Percentiles rank a stretch among this genome's conserved stretches.
These are phyloP conservation scores for Antedon mediterranea DNA, from an alignment of 53 echinoderm and acorn worm species.

Conservation along the genomic window DNA sequence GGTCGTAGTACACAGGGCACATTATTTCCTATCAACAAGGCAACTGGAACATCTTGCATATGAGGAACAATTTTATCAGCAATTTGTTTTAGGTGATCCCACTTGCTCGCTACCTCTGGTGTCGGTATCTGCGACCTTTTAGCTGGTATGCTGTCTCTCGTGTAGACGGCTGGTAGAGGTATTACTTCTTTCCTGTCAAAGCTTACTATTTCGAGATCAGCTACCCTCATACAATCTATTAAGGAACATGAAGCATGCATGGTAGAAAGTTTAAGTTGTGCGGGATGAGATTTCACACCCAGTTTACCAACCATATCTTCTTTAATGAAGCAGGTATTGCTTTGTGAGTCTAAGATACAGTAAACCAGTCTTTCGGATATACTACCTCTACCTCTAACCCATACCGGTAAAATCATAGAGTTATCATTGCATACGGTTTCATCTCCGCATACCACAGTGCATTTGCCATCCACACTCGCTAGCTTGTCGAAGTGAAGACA, in stretches of 20 bases:
- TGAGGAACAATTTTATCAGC: conserved; percentile 26
- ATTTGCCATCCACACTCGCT: background rate
- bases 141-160: conserved; percentile 19
- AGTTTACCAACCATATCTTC: conserved; percentile 5
- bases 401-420: conserved; percentile 28
- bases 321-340: conserved; percentile 17
- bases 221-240: conserved; percentile 9
- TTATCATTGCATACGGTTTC: background rate
- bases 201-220: conserved; percentile 23
- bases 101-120: conserved; percentile 18
- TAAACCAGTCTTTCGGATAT: conserved; percentile 8
- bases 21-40: conserved; percentile 7
- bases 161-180: conserved; percentile 14
- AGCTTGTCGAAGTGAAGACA: background rate
- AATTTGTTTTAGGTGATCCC: conserved; percentile 23
- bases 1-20: conserved; percentile 5
- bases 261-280: conserved; percentile 16
- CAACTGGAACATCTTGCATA: conserved; percentile 5
- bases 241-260: conserved; percentile 12
- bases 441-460: background rate
- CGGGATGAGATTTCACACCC: conserved; percentile 2
- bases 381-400: conserved; percentile 1
- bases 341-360: conserved; percentile 22
- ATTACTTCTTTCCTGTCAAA: conserved; percentile 16
- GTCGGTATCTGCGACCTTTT: conserved; percentile 34